phyloP scores from a whole-genome alignment of 2,797 vertebrate genomes.

The Hydrolagus colliei region DNA sequence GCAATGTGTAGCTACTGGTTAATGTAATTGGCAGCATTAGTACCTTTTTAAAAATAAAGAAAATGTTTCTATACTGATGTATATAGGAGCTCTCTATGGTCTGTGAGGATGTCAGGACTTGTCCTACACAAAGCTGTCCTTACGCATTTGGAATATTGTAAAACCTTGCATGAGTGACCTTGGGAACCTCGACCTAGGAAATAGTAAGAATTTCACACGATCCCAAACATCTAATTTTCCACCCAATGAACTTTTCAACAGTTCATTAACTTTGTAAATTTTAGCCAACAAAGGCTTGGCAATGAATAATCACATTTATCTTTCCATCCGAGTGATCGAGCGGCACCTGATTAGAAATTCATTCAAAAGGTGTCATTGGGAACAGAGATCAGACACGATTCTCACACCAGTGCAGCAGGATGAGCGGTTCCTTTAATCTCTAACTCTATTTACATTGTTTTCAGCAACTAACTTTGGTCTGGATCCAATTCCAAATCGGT shows the following conservation, averaged over 20 bases:
- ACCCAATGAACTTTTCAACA: not conserved
- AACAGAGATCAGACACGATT: not conserved
- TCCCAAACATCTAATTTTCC: not conserved
- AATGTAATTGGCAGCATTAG: not conserved
- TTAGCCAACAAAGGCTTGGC: not conserved
- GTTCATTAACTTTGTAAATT: not conserved
- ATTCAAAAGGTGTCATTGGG: not conserved
- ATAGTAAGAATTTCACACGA: not conserved
- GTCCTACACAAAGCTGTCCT: not conserved
- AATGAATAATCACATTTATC: too few species aligned
- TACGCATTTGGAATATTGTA: slow-evolving; percentile 4
- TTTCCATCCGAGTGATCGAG: not conserved
- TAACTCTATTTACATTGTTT: not conserved
- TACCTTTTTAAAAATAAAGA: too few species aligned
- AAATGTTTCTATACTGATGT: not conserved
- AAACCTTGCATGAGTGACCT: not conserved
- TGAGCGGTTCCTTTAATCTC: not conserved
- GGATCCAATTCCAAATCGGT: not conserved
- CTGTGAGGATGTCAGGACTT: not conserved
- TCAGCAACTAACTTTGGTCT: not conserved
- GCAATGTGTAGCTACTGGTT: not conserved
- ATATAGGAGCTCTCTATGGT: not conserved
- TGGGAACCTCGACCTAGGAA: not conserved
- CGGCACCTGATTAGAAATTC: not conserved
- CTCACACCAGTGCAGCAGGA: not conserved